Percentiles rank a stretch among this genome's conserved stretches.
Conservation (phyloP, 2,113 vertebrate species). For the Atherinomorus stipes region DNA sequence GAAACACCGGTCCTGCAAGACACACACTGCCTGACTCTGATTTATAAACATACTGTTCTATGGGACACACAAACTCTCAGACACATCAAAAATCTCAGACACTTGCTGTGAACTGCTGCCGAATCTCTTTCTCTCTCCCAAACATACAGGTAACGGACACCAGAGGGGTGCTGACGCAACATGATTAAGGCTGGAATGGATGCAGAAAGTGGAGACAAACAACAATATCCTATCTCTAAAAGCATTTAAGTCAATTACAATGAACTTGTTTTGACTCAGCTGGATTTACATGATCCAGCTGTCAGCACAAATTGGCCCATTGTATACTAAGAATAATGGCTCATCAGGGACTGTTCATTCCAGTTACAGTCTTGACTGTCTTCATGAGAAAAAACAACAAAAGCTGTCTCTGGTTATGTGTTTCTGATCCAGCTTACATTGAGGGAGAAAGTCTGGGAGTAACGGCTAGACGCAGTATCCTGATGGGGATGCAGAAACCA, state of each 20-base stretch:
- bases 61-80: conserved; percentile 31
- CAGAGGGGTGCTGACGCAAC: background rate
- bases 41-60: conserved; percentile 66
- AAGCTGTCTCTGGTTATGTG: too few relatives aligned
- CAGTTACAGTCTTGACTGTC: too few relatives aligned
- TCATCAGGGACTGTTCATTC: conserved; percentile 1
- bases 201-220: too few relatives aligned
- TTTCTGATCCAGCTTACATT: too few relatives aligned
- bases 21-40: conserved; percentile 67
- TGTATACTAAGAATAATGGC: background rate
- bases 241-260: too few relatives aligned
- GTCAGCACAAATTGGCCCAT: conserved; percentile 9
- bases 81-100: conserved; percentile 51
- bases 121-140: background rate
- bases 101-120: conserved; percentile 10
- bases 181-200: too few relatives aligned
- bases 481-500: too few relatives aligned
- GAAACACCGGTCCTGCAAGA: conserved; percentile 77
- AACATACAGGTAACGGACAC: conserved; percentile 13
- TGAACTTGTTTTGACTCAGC: background rate
- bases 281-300: conserved; percentile 52
- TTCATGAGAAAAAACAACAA: too few relatives aligned
- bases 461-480: too few relatives aligned
- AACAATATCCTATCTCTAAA: too few relatives aligned
- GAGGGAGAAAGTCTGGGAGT: too few relatives aligned